Percentiles rank a stretch among this genome's conserved stretches.
phyloP scores from a whole-genome alignment of 2,113 vertebrate genomes.

The Tyrannus savana region DNA sequence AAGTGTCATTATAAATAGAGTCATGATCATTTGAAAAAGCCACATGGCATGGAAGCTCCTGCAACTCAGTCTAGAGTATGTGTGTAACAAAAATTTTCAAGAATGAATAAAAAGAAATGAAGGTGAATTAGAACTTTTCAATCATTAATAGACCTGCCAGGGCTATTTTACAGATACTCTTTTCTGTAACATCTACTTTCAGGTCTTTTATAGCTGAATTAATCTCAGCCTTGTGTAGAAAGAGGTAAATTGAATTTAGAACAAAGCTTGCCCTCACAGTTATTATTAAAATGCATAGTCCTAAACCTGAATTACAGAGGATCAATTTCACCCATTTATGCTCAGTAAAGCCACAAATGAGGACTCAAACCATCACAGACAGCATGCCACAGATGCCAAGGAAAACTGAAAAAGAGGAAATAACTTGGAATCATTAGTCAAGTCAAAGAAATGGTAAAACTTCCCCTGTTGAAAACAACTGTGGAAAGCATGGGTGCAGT shows the following conservation, averaged over 20 bases:
- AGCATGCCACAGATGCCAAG: background rate
- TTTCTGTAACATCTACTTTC: background rate
- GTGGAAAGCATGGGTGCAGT: background rate
- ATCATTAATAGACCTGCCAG: background rate
- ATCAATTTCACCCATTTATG: background rate
- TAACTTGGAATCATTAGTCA: background rate
- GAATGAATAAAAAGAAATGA: background rate
- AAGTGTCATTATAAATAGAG: conserved; percentile 39
- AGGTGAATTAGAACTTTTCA: background rate
- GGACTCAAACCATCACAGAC: background rate
- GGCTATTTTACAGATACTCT: background rate
- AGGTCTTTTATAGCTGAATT: background rate
- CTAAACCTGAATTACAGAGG: background rate
- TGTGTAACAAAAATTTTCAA: background rate
- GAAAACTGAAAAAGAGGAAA: background rate
- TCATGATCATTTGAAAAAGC: background rate
- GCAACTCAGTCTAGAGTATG: background rate
- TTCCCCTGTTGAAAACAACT: background rate
- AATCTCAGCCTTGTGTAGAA: background rate
- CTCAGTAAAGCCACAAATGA: background rate
- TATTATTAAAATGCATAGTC: background rate
- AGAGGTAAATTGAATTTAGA: background rate
- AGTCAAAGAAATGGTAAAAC: background rate
- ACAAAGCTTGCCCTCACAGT: background rate
- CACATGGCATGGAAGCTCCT: background rate